Base-by-base conservation (phyloP, 2,113 vertebrate genomes). In the Gnathonemus longibarbis region DNA sequence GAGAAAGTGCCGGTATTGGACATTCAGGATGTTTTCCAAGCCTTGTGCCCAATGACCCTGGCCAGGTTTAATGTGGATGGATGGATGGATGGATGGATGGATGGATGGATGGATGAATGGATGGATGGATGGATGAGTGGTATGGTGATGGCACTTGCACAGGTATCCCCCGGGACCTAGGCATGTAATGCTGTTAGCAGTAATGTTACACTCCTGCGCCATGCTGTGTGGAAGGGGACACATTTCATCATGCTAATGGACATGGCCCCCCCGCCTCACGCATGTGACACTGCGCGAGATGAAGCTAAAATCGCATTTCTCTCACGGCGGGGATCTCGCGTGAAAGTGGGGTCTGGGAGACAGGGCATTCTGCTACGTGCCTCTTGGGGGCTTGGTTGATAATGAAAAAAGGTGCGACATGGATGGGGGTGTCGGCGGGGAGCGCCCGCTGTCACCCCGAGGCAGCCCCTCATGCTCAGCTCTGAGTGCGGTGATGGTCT, bases 341-440 rank as follows among this genome's bases (percentile, higher is more conserved):
- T 49, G 80, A 66, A 24, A 45, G n/a, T 39, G 9, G 52, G 80
- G 11, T 85, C 52, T 49, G 45, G 21, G 46, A 53, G 13, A 39
- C 35, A 52, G 52, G 56, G 8, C 35, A 48, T 42, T 66, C 84
- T 53, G 56, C 89, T 74, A 4, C 11, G 45, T 48, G 56, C 13
- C 50, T 84, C 15, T 15, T 53, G 46, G 24, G 46, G 45, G 84
- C 6, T 1, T 6, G 56, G 3, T 15, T 35, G 84, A 74, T 90
- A 87, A 89, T 87, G 84, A 3, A 53, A 84, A 52, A 86, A 74
- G 58, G 84, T 70, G 58, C 46, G 21, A 90, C 27, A 52, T 74
- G 48, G 66, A 42, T 11, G 62, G 27, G 84, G 39, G 10, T 45
- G 24, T 42, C 11, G 84, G 84, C 13, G 1, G 0, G 84, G 3